Evolutionary conservation across 2,797 vertebrate genomes (phyloP).

Genomic region (Eupleurogrammus muticus): DNA sequence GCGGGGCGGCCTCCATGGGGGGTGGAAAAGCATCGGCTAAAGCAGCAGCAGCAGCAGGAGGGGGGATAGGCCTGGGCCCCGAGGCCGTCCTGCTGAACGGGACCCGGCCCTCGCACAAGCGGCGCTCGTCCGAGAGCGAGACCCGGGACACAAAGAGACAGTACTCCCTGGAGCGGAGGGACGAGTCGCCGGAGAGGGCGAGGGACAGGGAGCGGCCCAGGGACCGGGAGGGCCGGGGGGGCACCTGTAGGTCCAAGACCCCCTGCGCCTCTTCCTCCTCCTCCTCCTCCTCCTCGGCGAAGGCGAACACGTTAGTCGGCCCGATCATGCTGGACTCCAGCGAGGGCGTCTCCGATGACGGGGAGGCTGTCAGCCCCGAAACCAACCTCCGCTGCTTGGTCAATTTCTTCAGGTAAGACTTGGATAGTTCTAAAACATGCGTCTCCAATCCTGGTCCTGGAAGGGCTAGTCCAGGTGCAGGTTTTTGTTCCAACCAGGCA

Average conservation of each 20-base stretch:
- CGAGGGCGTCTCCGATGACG: slow-evolving; percentile 72
- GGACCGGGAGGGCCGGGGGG: slow-evolving; percentile 65
- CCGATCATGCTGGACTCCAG: slow-evolving; percentile 59
- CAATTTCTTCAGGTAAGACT: slow-evolving; percentile 91
- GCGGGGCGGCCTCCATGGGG: neutral
- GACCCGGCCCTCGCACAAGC: slow-evolving; percentile 88
- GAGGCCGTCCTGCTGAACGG: slow-evolving; percentile 80
- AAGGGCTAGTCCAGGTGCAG: no score
- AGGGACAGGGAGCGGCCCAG: slow-evolving; percentile 65
- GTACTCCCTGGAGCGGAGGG: slow-evolving; percentile 89
- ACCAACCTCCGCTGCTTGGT: slow-evolving; percentile 90
- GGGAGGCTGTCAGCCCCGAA: slow-evolving; percentile 84
- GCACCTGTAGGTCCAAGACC: slow-evolving; percentile 73
- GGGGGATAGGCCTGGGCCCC: slow-evolving; percentile 47
- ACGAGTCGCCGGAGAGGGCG: slow-evolving; percentile 80
- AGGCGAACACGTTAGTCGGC: slow-evolving; percentile 66
- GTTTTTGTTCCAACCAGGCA: no score
- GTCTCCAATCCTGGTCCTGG: no score
- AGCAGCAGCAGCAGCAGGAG: slow-evolving; percentile 24
- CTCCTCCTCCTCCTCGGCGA: slow-evolving; percentile 45
- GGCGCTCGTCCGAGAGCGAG: slow-evolving; percentile 92
- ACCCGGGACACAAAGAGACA: slow-evolving; percentile 94
- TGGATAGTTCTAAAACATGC: neutral
- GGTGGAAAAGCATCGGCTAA: slow-evolving; percentile 49
- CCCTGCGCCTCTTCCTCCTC: slow-evolving; percentile 57